phyloP scores from a whole-genome alignment of 2,113 vertebrate species.

The Sisor rabdophorus region DNA sequence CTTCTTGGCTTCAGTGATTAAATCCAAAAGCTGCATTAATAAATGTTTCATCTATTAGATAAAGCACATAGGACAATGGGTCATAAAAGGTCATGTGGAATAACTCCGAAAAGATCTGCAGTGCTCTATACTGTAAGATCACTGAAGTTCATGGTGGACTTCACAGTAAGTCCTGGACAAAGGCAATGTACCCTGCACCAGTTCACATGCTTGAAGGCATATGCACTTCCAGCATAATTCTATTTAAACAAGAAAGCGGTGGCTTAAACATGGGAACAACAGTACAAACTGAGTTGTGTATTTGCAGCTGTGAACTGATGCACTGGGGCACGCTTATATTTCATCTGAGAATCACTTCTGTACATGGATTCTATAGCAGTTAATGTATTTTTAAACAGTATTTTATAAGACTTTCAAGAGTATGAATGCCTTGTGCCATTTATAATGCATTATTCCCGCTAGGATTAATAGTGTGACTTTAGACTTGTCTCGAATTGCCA shows the following conservation, averaged over 20 bases:
- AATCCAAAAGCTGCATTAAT: neutral
- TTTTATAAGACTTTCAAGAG: neutral
- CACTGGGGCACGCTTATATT: neutral
- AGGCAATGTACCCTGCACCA: constrained; percentile 3
- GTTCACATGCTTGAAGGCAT: constrained; percentile 20
- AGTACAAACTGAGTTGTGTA: neutral
- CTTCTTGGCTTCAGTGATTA: neutral
- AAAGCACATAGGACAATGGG: neutral
- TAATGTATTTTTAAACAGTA: constrained; percentile 16
- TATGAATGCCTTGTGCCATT: neutral
- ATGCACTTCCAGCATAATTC: neutral
- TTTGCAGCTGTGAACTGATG: constrained; percentile 24
- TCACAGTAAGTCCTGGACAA: neutral
- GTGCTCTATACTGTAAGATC: constrained; percentile 14
- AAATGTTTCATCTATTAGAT: constrained; percentile 21
- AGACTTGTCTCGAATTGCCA: constrained; percentile 9
- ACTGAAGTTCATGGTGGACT: neutral
- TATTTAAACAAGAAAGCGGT: constrained; percentile 32
- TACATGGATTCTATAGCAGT: neutral
- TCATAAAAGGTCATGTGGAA: constrained; percentile 15
- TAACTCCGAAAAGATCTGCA: constrained; percentile 18
- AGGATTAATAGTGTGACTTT: neutral
- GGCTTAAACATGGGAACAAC: constrained; percentile 14
- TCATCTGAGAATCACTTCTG: constrained; percentile 7
- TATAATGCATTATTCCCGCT: neutral